Percentiles rank a stretch among this genome's conserved stretches.
Evolutionary conservation across 2,797 vertebrate genomes (phyloP).

Genomic region (Lepidocolaptes lacrymiger): DNA sequence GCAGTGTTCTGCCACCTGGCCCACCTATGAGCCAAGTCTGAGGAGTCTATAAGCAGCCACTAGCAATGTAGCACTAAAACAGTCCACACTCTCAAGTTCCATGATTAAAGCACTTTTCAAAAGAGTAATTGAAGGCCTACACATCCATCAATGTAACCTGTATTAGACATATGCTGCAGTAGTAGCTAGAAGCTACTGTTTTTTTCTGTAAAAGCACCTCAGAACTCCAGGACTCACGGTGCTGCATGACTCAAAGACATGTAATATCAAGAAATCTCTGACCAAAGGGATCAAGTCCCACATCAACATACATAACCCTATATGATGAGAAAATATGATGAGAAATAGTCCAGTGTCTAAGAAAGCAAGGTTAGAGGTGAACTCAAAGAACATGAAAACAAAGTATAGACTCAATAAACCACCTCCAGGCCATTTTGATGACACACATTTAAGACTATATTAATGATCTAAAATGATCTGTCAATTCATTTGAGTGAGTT

Average conservation of each 20-base stretch:
- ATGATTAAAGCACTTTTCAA: not conserved
- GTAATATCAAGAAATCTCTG: not conserved
- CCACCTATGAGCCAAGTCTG: too few species aligned
- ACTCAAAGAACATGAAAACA: not conserved
- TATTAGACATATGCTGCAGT: not conserved
- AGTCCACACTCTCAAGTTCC: too few species aligned
- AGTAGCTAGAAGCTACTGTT: not conserved
- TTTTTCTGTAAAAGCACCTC: not conserved
- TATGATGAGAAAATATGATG: not conserved
- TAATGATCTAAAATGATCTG: not conserved
- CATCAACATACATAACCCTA: not conserved
- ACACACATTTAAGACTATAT: not conserved
- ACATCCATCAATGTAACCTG: not conserved
- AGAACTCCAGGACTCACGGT: not conserved
- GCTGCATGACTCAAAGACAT: not conserved
- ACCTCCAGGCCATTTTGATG: not conserved
- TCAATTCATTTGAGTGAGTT: not conserved
- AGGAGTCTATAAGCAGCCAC: accelerated
- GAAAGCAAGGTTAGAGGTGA: not conserved
- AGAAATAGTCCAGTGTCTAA: not conserved
- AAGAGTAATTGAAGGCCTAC: too few species aligned
- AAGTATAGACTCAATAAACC: not conserved
- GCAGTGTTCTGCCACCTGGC: too few species aligned
- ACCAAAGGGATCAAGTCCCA: not conserved
- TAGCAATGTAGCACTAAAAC: not conserved